These are phyloP conservation scores for Prionailurus viverrinus DNA, from an alignment of 2,113 vertebrate species.

Conservation along the genomic window DNA sequence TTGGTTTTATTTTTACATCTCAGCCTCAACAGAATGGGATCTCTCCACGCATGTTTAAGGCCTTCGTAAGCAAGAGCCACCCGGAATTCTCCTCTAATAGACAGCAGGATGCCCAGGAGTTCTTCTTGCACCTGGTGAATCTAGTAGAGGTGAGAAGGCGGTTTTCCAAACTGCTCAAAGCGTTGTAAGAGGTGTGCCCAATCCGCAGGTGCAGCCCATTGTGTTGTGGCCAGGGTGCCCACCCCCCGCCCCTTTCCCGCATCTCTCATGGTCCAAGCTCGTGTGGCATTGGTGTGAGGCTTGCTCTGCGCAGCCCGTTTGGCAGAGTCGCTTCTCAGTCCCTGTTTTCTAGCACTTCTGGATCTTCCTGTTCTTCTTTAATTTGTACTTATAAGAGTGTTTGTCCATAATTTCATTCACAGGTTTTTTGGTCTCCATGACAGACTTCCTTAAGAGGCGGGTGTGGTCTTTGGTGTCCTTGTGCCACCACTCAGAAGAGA, in stretches of 20 bases:
- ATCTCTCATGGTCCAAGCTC: background rate
- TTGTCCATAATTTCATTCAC: background rate
- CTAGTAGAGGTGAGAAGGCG: conserved; percentile 92
- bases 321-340: rapidly evolving
- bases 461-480: background rate
- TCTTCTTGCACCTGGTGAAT: conserved; percentile 95
- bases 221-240: rapidly evolving
- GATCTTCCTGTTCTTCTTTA: background rate
- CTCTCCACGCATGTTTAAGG: conserved; percentile 96
- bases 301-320: background rate
- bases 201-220: rapidly evolving
- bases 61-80: conserved; percentile 95
- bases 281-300: background rate
- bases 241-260: rapidly evolving
- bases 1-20: conserved; percentile 2
- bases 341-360: background rate
- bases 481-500: background rate
- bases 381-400: background rate
- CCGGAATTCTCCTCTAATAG: conserved; percentile 97
- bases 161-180: background rate
- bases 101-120: conserved; percentile 97
- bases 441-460: background rate
- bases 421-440: background rate
- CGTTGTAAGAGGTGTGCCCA: background rate
- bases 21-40: conserved; percentile 95